Evolutionary conservation across 1,140 invertebrate species (phyloP).

Genomic region (Oncopodura yosiiana): DNA sequence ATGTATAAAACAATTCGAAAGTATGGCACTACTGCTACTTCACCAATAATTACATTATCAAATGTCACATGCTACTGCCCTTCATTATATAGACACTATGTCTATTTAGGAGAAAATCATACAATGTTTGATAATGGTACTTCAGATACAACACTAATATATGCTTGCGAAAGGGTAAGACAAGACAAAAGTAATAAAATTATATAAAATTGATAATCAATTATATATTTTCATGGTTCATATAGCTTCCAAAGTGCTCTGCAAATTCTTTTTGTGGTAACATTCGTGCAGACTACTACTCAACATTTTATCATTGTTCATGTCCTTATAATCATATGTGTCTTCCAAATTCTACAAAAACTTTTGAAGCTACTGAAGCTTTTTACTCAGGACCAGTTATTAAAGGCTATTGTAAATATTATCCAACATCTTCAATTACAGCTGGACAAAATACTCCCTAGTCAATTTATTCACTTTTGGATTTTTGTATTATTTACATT

Average conservation of each 20-base stretch:
- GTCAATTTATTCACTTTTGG: too few species aligned
- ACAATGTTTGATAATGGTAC: constrained; percentile 37
- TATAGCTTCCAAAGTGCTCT: constrained; percentile 44
- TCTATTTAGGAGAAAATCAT: neutral
- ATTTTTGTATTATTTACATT: too few species aligned
- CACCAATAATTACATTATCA: constrained; percentile 37
- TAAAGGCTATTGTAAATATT: constrained; percentile 1
- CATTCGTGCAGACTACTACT: constrained; percentile 44
- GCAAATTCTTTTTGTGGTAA: constrained; percentile 45
- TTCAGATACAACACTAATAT: constrained; percentile 37
- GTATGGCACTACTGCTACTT: constrained; percentile 35
- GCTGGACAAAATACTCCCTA: too few species aligned
- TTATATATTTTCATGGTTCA: constrained; percentile 18
- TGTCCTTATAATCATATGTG: constrained; percentile 52
- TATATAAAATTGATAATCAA: constrained; percentile 17
- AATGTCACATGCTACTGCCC: constrained; percentile 27
- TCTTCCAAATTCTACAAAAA: too few species aligned
- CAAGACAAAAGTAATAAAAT: neutral
- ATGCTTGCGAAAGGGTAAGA: constrained; percentile 40
- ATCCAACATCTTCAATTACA: too few species aligned
- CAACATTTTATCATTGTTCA: constrained; percentile 52
- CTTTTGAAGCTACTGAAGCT: constrained; percentile 1
- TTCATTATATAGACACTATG: constrained; percentile 11
- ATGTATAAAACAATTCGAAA: too few species aligned
- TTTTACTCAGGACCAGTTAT: neutral